phyloP scores from a whole-genome alignment of 2,113 vertebrate genomes.

The Neolamprologus falcicula region DNA sequence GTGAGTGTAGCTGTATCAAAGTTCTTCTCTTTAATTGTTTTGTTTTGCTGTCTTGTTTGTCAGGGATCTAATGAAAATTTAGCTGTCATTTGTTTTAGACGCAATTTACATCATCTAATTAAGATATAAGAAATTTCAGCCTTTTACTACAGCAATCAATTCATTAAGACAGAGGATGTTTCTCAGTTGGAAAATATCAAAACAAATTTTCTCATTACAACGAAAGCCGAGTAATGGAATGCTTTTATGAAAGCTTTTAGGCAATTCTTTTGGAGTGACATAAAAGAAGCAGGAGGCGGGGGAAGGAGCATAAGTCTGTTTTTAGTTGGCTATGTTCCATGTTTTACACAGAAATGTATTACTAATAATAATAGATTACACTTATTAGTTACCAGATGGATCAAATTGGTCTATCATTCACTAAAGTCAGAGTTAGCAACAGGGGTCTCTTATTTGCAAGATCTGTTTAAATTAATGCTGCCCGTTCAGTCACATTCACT shows the following conservation, averaged over 20 bases:
- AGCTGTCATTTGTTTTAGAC: conserved; percentile 2
- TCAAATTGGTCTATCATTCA: conserved; percentile 51
- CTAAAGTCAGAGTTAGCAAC: conserved; percentile 44
- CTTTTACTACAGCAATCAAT: conserved; percentile 32
- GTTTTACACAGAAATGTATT: conserved; percentile 38
- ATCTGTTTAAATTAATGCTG: conserved; percentile 43
- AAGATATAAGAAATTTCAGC: conserved; percentile 10
- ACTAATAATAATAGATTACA: conserved; percentile 46
- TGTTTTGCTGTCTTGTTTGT: conserved; percentile 21
- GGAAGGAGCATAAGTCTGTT: background rate
- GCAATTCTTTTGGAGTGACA: conserved; percentile 21
- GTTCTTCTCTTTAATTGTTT: conserved; percentile 7
- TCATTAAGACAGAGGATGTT: conserved; percentile 1
- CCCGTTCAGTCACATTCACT: conserved; percentile 34
- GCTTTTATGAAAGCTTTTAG: conserved; percentile 47
- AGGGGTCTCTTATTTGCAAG: conserved; percentile 31
- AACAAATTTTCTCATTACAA: conserved; percentile 12
- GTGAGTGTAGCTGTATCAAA: background rate
- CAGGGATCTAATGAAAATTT: conserved; percentile 18
- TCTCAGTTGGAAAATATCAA: background rate
- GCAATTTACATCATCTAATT: conserved; percentile 43
- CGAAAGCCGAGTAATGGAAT: background rate
- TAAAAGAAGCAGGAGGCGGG: background rate
- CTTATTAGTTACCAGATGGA: conserved; percentile 42
- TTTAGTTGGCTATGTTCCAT: background rate